phyloP scores from a whole-genome alignment of 2,113 vertebrate genomes.

The Paramormyrops kingsleyae region DNA sequence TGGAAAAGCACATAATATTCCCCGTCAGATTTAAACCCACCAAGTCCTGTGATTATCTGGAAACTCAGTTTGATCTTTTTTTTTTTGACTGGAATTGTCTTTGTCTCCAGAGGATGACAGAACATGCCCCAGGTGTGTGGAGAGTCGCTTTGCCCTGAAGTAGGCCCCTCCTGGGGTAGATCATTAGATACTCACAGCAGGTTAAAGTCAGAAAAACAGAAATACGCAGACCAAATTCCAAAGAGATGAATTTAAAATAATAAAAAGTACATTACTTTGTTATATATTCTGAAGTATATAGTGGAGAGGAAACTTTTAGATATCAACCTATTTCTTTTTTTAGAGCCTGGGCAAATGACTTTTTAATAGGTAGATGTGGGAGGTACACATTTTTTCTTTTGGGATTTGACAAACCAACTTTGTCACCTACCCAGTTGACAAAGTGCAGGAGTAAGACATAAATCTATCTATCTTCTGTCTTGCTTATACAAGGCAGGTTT shows the following conservation, averaged over 20 bases:
- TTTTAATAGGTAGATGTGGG: not conserved
- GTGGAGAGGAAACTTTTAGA: not conserved
- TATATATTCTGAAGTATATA: not conserved
- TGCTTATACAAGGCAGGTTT: not conserved
- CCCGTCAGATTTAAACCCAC: not conserved
- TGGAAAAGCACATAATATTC: not conserved
- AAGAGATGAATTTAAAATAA: slow-evolving; percentile 6
- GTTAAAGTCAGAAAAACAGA: not conserved
- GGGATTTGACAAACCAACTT: not conserved
- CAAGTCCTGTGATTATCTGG: not conserved
- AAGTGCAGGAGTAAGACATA: not conserved
- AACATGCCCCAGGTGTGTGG: not conserved
- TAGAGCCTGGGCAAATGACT: not conserved
- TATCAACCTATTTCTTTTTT: not conserved
- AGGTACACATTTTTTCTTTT: not conserved
- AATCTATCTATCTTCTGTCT: not conserved
- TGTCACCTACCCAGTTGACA: not conserved
- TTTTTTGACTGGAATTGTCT: not conserved
- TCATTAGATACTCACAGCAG: not conserved
- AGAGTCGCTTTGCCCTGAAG: not conserved
- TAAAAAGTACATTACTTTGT: not conserved
- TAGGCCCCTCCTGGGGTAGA: not conserved
- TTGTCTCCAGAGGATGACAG: not conserved
- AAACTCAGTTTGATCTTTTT: not conserved
- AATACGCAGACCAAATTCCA: not conserved